These are phyloP conservation scores for Procambarus clarkii DNA, from an alignment of 1,140 invertebrate genomes.

Conservation along the genomic window DNA sequence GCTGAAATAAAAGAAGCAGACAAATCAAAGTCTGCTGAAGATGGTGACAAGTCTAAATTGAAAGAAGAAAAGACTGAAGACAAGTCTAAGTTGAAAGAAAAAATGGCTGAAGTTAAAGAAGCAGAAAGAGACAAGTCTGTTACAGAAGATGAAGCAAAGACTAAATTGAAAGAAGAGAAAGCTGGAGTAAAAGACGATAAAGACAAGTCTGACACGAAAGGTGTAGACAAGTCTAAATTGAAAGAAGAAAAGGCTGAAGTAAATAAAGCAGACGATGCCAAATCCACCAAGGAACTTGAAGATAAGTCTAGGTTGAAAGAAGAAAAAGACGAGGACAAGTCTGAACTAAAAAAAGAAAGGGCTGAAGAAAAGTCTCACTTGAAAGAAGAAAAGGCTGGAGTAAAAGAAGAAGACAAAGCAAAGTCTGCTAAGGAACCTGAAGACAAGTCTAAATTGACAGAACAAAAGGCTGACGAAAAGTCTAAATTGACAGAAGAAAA, in stretches of 20 bases:
- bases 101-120: background rate
- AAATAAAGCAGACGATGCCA: conserved; percentile 16
- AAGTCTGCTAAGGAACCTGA: background rate
- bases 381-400: background rate
- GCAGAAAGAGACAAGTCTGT: background rate
- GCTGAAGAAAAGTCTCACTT: background rate
- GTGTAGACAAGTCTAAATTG: conserved; percentile 17
- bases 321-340: background rate
- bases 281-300: background rate
- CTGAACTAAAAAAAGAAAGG: conserved; percentile 5
- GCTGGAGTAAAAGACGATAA: background rate
- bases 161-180: background rate
- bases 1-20: background rate
- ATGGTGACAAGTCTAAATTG: background rate
- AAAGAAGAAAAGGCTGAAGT: conserved; percentile 8
- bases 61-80: background rate
- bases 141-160: background rate
- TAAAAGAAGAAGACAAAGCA: background rate
- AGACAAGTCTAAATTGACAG: background rate
- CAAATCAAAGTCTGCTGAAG: background rate
- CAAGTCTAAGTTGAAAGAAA: background rate
- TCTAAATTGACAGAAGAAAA: background rate
- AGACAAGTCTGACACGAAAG: background rate
- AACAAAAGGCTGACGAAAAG: background rate
- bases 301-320: background rate